These are phyloP conservation scores for Salmo trutta DNA, from an alignment of 2,797 vertebrate species.

Conservation along the genomic window DNA sequence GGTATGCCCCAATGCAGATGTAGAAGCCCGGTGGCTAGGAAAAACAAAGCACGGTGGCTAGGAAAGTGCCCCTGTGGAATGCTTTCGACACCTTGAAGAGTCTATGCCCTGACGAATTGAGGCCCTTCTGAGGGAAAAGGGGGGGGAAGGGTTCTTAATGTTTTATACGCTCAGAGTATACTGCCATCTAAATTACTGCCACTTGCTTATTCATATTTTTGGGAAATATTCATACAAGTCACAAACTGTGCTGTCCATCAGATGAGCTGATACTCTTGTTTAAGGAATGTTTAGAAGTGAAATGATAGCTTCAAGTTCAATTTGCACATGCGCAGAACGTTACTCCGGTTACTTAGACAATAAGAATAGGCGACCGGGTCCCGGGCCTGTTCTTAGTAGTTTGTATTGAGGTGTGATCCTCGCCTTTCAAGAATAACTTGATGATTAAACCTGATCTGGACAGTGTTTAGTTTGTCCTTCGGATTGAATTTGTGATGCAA, in stretches of 20 bases:
- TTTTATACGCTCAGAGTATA: too few species aligned
- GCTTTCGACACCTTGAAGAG: too few species aligned
- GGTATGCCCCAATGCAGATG: background rate
- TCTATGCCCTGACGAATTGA: too few species aligned
- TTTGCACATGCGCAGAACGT: background rate
- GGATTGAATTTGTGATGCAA: slow-evolving; percentile 16
- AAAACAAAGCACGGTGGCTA: too few species aligned
- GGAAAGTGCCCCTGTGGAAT: too few species aligned
- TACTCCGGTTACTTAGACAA: background rate
- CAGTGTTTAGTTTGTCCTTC: background rate
- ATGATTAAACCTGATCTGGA: too few species aligned
- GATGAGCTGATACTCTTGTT: background rate
- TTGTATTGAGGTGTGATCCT: background rate
- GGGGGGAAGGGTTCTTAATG: too few species aligned
- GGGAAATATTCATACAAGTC: background rate
- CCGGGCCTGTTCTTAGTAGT: background rate
- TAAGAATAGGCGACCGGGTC: background rate
- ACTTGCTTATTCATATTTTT: background rate
- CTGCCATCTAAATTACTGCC: background rate
- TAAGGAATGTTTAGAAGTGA: background rate
- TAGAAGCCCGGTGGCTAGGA: too few species aligned
- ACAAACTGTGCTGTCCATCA: background rate
- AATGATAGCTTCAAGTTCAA: background rate
- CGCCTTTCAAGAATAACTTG: background rate
- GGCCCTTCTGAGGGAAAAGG: too few species aligned